These are phyloP conservation scores for Cryptocephalus primarius DNA, from an alignment of 2,888 invertebrate genomes.

Conservation along the genomic window DNA sequence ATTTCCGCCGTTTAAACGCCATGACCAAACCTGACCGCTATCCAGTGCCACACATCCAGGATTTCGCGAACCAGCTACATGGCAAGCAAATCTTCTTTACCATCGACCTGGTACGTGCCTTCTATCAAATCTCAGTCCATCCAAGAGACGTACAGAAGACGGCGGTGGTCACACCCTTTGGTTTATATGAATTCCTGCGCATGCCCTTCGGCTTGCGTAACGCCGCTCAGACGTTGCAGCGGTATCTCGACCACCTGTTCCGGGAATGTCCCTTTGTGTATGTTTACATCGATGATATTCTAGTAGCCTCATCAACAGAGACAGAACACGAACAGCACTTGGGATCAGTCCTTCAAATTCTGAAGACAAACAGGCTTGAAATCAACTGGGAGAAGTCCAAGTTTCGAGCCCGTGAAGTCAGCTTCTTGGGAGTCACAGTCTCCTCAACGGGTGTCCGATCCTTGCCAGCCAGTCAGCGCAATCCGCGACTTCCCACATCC, in stretches of 20 bases:
- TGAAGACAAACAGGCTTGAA: neutral
- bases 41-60: constrained; percentile 3
- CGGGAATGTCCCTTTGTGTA: constrained; percentile 2
- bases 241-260: constrained; percentile 6
- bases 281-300: constrained; percentile 6
- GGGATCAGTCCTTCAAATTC: too few relatives aligned
- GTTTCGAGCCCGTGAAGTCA: constrained; percentile 1
- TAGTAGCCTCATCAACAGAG: constrained; percentile 2
- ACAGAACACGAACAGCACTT: constrained; percentile 2
- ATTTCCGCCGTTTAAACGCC: too few relatives aligned
- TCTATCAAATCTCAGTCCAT: constrained; percentile 1
- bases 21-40: too few relatives aligned
- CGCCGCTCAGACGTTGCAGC: constrained; percentile 6
- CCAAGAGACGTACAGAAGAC: constrained; percentile 3
- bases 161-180: constrained; percentile 5
- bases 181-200: constrained; percentile 4
- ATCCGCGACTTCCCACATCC: constrained; percentile 1
- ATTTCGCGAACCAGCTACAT: constrained; percentile 1
- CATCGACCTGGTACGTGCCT: neutral
- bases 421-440: constrained; percentile 1
- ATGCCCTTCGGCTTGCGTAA: constrained; percentile 7
- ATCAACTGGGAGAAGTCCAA: neutral
- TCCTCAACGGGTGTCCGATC: constrained; percentile 1
- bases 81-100: constrained; percentile 1
- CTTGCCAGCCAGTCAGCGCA: neutral